Percentiles rank a stretch among this genome's conserved stretches.
Conservation (phyloP, 2,888 invertebrate species). For the Nephrotoma flavescens region DNA sequence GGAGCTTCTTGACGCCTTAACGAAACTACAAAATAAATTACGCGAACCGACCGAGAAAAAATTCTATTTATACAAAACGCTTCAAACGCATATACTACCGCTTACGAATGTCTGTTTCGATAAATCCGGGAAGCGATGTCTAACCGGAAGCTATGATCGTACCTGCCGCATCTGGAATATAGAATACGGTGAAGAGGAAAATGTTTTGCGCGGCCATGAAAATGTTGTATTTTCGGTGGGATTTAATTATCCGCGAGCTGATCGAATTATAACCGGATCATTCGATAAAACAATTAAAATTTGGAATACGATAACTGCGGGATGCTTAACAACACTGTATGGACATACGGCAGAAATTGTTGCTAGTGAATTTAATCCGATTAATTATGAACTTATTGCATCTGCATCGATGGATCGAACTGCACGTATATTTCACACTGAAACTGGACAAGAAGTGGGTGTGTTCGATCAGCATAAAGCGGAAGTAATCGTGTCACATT, state of each 20-base stretch:
- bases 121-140: slow-evolving; percentile 45
- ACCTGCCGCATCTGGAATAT: slow-evolving; percentile 72
- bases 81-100: slow-evolving; percentile 53
- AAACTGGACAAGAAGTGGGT: slow-evolving; percentile 47
- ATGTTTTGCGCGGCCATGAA: slow-evolving; percentile 56
- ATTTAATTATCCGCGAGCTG: slow-evolving; percentile 60
- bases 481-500: slow-evolving; percentile 59
- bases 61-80: slow-evolving; percentile 49
- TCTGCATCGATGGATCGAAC: slow-evolving; percentile 66
- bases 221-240: slow-evolving; percentile 70
- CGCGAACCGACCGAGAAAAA: slow-evolving; percentile 44
- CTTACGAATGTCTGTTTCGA: slow-evolving; percentile 59
- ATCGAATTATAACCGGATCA: slow-evolving; percentile 61
- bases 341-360: slow-evolving; percentile 67
- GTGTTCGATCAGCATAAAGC: slow-evolving; percentile 52
- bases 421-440: slow-evolving; percentile 53
- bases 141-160: slow-evolving; percentile 72
- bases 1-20: slow-evolving; percentile 44
- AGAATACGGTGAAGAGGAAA: slow-evolving; percentile 48
- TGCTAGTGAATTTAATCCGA: slow-evolving; percentile 49
- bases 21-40: slow-evolving; percentile 45
- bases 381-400: slow-evolving; percentile 44
- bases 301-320: slow-evolving; percentile 53
- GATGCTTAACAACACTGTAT: slow-evolving; percentile 50
- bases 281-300: slow-evolving; percentile 65